Conservation (phyloP, 2,888 invertebrate genomes). For the Alsophila aescularia region DNA sequence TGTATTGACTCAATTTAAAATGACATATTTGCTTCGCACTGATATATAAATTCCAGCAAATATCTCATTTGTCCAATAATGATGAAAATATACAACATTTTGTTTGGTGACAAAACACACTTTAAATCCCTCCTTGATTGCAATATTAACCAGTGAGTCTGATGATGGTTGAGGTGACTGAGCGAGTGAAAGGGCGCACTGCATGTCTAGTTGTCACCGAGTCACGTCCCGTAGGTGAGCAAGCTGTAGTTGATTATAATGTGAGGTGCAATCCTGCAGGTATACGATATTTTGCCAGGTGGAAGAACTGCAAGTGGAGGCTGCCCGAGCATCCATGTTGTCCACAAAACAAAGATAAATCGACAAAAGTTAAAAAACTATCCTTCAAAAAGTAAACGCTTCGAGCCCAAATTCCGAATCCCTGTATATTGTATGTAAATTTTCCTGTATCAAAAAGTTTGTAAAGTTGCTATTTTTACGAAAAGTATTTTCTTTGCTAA, state of each 20-base stretch:
- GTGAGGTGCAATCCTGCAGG: slow-evolving; percentile 86
- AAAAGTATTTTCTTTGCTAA: slow-evolving; percentile 67
- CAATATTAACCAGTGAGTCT: slow-evolving; percentile 22
- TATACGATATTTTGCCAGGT: slow-evolving; percentile 94
- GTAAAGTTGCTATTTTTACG: slow-evolving; percentile 83
- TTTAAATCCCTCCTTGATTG: slow-evolving; percentile 15
- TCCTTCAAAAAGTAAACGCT: slow-evolving; percentile 81
- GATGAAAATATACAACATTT: slow-evolving; percentile 14
- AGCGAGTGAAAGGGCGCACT: slow-evolving; percentile 35
- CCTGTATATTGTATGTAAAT: slow-evolving; percentile 72
- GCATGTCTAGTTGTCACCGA: slow-evolving; percentile 38
- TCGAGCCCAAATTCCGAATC: slow-evolving; percentile 67
- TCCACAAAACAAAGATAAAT: slow-evolving; percentile 86
- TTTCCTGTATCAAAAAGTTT: slow-evolving; percentile 73
- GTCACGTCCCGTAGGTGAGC: slow-evolving; percentile 63
- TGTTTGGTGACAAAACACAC: slow-evolving; percentile 27
- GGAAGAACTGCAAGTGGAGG: slow-evolving; percentile 92
- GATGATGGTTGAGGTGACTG: slow-evolving; percentile 10
- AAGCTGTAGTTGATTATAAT: slow-evolving; percentile 83
- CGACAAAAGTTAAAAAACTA: slow-evolving; percentile 77
- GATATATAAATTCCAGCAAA: slow-evolving; percentile 20
- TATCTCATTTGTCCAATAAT: slow-evolving; percentile 18
- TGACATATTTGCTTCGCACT: slow-evolving; percentile 55
- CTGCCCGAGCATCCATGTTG: slow-evolving; percentile 87
- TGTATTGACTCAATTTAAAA: slow-evolving; percentile 35